These are phyloP conservation scores for Reticulitermes speratus DNA, from an alignment of 1,140 invertebrate species.

Conservation along the genomic window DNA sequence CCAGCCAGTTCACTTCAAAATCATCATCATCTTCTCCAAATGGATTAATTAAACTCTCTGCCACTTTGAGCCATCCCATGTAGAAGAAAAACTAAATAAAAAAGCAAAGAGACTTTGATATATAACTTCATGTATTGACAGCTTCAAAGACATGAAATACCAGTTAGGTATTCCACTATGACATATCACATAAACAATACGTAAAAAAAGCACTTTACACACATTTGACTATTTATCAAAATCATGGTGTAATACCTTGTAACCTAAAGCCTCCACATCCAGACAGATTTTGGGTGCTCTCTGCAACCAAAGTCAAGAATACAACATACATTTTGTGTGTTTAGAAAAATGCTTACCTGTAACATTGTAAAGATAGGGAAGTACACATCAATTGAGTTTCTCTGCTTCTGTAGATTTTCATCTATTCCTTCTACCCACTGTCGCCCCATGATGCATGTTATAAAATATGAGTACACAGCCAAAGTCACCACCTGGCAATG, in stretches of 20 bases:
- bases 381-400: slow-evolving; percentile 68
- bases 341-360: slow-evolving; percentile 46
- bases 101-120: neutral
- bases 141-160: neutral
- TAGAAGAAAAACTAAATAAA: slow-evolving; percentile 75
- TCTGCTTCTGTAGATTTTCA: slow-evolving; percentile 40
- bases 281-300: too few relatives aligned
- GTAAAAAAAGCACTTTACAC: neutral
- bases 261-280: too few relatives aligned
- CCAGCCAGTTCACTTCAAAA: slow-evolving; percentile 82
- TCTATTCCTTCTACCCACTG: slow-evolving; percentile 69
- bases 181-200: neutral
- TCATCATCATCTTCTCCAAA: slow-evolving; percentile 92
- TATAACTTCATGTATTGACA: neutral
- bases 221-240: too few relatives aligned
- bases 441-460: slow-evolving; percentile 76
- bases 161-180: neutral
- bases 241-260: too few relatives aligned
- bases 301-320: too few relatives aligned
- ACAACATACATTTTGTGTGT: too few relatives aligned
- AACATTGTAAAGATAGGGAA: slow-evolving; percentile 86
- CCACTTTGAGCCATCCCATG: slow-evolving; percentile 91
- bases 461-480: slow-evolving; percentile 88
- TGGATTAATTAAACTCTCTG: slow-evolving; percentile 80
- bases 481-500: slow-evolving; percentile 77